phyloP scores from a whole-genome alignment of 2,113 vertebrate species.

The Hymenochirus boettgeri region DNA sequence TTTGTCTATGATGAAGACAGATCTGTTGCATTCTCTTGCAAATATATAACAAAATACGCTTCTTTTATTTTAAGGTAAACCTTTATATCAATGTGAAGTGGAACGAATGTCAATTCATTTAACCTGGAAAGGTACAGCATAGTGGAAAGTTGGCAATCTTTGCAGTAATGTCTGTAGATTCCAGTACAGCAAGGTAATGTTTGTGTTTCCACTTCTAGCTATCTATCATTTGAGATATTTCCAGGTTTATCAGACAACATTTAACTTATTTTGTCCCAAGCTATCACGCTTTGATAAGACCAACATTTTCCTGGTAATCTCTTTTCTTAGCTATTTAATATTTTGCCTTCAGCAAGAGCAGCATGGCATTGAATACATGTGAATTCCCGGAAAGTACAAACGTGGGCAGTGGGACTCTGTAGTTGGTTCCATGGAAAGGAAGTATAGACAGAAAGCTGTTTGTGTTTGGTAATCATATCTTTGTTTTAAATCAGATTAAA shows the following conservation, averaged over 20 bases:
- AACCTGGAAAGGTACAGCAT: background rate
- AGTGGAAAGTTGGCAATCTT: slow-evolving; percentile 2
- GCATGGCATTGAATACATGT: slow-evolving; percentile 14
- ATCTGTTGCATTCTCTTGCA: too few species aligned
- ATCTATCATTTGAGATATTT: background rate
- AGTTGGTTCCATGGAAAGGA: background rate
- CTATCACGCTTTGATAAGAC: slow-evolving; percentile 14
- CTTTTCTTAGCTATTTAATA: slow-evolving; percentile 9
- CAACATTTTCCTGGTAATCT: background rate
- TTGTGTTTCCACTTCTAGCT: slow-evolving; percentile 29
- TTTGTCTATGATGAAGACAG: too few species aligned
- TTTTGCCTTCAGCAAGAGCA: background rate
- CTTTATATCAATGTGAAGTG: background rate
- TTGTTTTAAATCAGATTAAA: background rate
- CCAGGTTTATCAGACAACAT: background rate
- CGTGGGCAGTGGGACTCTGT: background rate
- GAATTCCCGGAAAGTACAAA: slow-evolving; percentile 10
- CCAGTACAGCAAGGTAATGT: slow-evolving; percentile 7
- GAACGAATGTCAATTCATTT: background rate
- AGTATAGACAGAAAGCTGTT: background rate
- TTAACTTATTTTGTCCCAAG: slow-evolving; percentile 4
- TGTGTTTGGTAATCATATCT: slow-evolving; percentile 7
- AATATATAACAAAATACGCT: too few species aligned
- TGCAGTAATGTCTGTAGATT: background rate
- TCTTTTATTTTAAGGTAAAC: too few species aligned